A percentile compares a stretch with the other conserved stretches of the same genome.
These are phyloP conservation scores for Ptychadena robeensis DNA, from an alignment of 2,797 vertebrate genomes.

Conservation along the genomic window DNA sequence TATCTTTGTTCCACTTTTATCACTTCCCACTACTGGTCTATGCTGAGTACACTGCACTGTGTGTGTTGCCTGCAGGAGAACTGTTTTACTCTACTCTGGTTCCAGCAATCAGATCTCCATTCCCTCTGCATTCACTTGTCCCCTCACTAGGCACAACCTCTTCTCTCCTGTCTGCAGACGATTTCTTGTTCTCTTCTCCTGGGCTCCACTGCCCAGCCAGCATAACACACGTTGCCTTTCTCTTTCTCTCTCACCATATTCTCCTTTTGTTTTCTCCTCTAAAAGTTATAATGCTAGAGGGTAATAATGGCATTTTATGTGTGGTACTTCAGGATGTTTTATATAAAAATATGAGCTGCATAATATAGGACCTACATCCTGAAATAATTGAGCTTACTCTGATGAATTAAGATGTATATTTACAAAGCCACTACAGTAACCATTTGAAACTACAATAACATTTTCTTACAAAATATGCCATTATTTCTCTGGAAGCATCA, in stretches of 20 bases:
- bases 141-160: neutral
- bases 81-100: neutral
- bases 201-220: neutral
- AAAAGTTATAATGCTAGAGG: neutral
- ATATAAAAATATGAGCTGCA: no score
- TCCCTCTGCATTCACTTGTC: neutral
- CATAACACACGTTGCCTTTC: slow-evolving; percentile 25
- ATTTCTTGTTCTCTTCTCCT: neutral
- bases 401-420: no score
- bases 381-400: neutral
- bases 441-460: no score
- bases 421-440: no score
- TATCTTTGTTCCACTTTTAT: neutral
- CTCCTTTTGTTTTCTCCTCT: neutral
- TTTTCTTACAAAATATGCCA: neutral
- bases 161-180: neutral
- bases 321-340: no score
- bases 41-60: neutral
- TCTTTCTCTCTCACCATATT: slow-evolving; percentile 43
- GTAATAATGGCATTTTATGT: neutral
- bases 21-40: neutral
- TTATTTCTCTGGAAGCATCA: neutral
- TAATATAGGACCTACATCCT: neutral
- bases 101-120: neutral
- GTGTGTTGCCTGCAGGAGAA: no score